A percentile compares a stretch with the other conserved stretches of the same genome.
These are phyloP conservation scores for Desoria tigrina DNA, from an alignment of 2,888 invertebrate genomes.

Conservation along the genomic window DNA sequence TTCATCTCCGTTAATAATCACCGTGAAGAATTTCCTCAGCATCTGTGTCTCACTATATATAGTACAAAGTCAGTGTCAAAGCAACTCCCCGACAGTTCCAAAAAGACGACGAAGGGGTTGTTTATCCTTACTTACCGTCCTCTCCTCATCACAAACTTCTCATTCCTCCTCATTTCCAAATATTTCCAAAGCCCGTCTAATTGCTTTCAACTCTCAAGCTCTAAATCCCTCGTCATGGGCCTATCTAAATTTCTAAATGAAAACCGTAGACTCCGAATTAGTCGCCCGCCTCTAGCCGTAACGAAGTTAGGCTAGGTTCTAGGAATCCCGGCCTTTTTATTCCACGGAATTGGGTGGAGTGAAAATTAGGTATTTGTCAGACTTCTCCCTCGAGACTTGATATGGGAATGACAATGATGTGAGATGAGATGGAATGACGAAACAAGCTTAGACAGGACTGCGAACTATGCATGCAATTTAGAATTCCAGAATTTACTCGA, in stretches of 20 bases:
- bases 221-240: background rate
- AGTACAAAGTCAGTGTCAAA: background rate
- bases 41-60: constrained; percentile 6
- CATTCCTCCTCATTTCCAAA: background rate
- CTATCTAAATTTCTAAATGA: background rate
- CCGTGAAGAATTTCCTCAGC: constrained; percentile 18
- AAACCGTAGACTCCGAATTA: background rate
- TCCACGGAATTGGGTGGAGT: background rate
- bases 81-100: background rate
- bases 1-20: constrained; percentile 16
- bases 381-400: constrained; percentile 2
- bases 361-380: constrained; percentile 5
- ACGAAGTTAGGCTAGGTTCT: too few species aligned
- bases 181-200: constrained; percentile 7
- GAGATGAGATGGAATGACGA: constrained; percentile 6
- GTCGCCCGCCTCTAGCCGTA: too few species aligned
- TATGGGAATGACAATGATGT: constrained; percentile 13
- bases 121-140: background rate
- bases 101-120: constrained; percentile 4
- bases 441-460: constrained; percentile 2
- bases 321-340: background rate
- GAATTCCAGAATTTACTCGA: too few species aligned
- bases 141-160: background rate
- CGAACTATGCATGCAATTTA: too few species aligned
- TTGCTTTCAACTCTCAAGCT: constrained; percentile 1